A percentile compares a stretch with the other conserved stretches of the same genome.
These are phyloP conservation scores for Lottia scabra DNA, from an alignment of 2,888 invertebrate species.

Conservation along the genomic window DNA sequence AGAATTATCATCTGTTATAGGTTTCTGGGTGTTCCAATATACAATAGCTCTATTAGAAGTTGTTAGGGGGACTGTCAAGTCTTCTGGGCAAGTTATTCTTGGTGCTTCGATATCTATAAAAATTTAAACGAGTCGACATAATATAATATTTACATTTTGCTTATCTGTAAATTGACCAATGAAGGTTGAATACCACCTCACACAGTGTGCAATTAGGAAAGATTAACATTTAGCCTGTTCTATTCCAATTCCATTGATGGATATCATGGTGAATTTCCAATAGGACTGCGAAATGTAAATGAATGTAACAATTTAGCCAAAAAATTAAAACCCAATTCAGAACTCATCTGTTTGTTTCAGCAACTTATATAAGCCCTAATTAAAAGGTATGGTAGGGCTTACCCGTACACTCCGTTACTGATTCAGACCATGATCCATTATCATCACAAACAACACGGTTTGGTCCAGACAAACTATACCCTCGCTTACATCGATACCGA, in stretches of 20 bases:
- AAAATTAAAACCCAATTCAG: no score
- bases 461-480: conserved; percentile 14
- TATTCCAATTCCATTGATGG: no score
- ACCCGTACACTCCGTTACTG: conserved; percentile 8
- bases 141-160: no score
- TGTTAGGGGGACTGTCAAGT: conserved; percentile 30
- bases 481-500: conserved; percentile 10
- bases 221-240: no score
- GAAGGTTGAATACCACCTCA: no score
- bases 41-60: conserved; percentile 33
- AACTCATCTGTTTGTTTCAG: no score
- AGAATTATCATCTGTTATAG: conserved; percentile 39
- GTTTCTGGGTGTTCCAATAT: conserved; percentile 32
- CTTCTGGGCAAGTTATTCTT: conserved; percentile 34
- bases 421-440: conserved; percentile 15
- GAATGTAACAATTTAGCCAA: no score
- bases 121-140: neutral
- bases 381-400: neutral
- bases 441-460: conserved; percentile 12
- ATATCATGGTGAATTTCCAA: no score
- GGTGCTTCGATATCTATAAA: conserved; percentile 38
- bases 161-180: no score
- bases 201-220: no score
- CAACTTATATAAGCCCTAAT: no score
- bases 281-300: no score